Evolutionary conservation across 92 coral and sea anemone species (phyloP).

Genomic region (Epizoanthus scotinus): DNA sequence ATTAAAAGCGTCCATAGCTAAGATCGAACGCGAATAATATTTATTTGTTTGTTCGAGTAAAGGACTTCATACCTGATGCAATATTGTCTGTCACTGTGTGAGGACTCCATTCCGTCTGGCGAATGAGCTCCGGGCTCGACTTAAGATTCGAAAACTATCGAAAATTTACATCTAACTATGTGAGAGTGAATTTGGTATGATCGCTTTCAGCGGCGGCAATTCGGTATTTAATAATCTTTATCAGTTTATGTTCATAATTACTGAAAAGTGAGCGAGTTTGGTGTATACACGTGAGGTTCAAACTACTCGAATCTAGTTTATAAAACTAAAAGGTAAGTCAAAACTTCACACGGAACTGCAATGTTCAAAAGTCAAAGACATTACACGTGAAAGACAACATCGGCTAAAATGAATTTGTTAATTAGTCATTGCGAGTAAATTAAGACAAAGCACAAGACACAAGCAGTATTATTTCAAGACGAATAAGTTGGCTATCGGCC

Average conservation of each 20-base stretch:
- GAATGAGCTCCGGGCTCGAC: background rate
- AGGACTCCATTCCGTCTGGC: background rate
- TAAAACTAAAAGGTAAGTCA: background rate
- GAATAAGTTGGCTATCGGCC: background rate
- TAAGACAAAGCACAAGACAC: background rate
- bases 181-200: too few species aligned
- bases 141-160: too few species aligned
- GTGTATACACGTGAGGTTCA: background rate
- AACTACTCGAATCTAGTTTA: background rate
- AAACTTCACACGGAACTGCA: background rate
- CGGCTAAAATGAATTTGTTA: background rate
- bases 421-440: background rate
- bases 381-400: background rate
- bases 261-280: background rate
- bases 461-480: background rate
- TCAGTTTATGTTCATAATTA: background rate
- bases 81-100: background rate
- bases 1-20: conserved; percentile 4
- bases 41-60: conserved; percentile 9
- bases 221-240: background rate
- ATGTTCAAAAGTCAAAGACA: background rate
- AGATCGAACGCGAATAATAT: conserved; percentile 10
- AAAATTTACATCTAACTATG: too few species aligned
- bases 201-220: too few species aligned
- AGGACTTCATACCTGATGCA: background rate